Percentiles rank a stretch among this genome's conserved stretches.
Conservation (phyloP, 2,888 invertebrate species). For the Oxystoma pomonae region DNA sequence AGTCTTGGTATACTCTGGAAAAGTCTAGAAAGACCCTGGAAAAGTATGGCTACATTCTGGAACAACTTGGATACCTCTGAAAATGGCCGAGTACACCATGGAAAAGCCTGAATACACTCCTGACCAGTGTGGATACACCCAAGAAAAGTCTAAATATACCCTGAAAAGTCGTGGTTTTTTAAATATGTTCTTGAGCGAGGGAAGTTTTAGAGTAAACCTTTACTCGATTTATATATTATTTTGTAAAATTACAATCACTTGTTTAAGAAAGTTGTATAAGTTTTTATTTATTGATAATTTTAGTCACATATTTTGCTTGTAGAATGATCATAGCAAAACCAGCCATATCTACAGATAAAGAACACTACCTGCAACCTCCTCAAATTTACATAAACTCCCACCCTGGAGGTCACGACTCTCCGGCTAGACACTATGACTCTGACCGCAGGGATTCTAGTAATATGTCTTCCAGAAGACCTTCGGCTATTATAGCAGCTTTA, state of each 20-base stretch:
- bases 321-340: background rate
- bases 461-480: conserved; percentile 53
- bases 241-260: background rate
- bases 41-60: too few species aligned
- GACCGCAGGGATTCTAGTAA: conserved; percentile 20
- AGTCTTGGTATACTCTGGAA: too few species aligned
- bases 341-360: conserved; percentile 5
- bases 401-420: background rate
- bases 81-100: too few species aligned
- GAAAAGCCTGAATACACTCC: too few species aligned
- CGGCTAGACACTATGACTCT: conserved; percentile 1
- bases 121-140: too few species aligned
- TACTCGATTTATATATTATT: background rate
- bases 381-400: conserved; percentile 17
- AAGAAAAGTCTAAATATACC: too few species aligned
- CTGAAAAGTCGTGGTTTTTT: too few species aligned
- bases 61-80: too few species aligned
- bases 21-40: too few species aligned
- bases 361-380: conserved; percentile 20
- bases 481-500: conserved; percentile 60
- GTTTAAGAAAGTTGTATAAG: background rate
- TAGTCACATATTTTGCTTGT: too few species aligned
- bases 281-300: background rate
- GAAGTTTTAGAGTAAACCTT: too few species aligned
- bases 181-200: too few species aligned